A percentile compares a stretch with the other conserved stretches of the same genome.
These are phyloP conservation scores for Labia minor DNA, from an alignment of 2,888 invertebrate species.

Conservation along the genomic window DNA sequence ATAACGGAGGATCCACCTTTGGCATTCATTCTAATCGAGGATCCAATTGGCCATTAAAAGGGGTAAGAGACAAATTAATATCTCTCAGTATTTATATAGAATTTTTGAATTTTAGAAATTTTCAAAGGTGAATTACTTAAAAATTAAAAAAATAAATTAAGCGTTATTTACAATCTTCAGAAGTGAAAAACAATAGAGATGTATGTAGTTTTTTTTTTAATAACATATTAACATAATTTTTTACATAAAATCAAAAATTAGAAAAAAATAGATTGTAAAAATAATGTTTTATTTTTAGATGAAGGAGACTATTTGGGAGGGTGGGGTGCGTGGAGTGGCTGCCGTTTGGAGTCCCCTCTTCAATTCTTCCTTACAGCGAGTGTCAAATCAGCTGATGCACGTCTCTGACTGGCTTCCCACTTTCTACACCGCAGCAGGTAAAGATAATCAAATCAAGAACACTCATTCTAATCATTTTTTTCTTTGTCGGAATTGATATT, in stretches of 20 bases:
- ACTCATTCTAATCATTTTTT: too few relatives aligned
- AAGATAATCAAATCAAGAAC: neutral
- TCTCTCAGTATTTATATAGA: slow-evolving; percentile 20
- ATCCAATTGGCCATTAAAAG: slow-evolving; percentile 69
- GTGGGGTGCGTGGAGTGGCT: slow-evolving; percentile 51
- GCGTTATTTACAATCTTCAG: too few relatives aligned
- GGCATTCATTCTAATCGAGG: slow-evolving; percentile 61
- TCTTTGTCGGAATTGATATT: too few relatives aligned
- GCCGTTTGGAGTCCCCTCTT: slow-evolving; percentile 55
- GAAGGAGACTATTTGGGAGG: slow-evolving; percentile 61
- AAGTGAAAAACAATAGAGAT: too few relatives aligned
- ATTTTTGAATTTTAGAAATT: too few relatives aligned
- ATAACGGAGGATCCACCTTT: slow-evolving; percentile 73
- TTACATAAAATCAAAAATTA: too few relatives aligned
- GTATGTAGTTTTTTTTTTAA: too few relatives aligned
- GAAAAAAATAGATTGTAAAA: too few relatives aligned
- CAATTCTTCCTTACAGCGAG: slow-evolving; percentile 41
- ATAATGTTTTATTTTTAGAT: too few relatives aligned
- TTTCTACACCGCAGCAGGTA: slow-evolving; percentile 49
- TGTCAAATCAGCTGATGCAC: slow-evolving; percentile 51
- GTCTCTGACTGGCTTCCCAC: slow-evolving; percentile 63
- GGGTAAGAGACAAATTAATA: slow-evolving; percentile 42
- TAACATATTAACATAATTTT: too few relatives aligned
- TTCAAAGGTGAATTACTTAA: too few relatives aligned
- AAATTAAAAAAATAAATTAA: too few relatives aligned